These are phyloP conservation scores for Hemaris fuciformis DNA, from an alignment of 2,888 invertebrate genomes.

Conservation along the genomic window DNA sequence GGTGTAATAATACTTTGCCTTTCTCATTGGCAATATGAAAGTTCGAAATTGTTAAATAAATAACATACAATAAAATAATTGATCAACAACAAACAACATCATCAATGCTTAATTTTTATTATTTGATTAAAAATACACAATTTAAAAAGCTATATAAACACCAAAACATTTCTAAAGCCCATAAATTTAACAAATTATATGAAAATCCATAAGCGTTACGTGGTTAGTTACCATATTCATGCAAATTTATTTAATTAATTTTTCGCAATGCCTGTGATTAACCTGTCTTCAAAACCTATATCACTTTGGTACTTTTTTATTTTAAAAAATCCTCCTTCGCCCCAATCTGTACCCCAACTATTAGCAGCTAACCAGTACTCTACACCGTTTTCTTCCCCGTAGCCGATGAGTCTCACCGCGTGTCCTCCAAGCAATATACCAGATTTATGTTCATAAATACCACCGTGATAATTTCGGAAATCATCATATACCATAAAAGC, in stretches of 20 bases:
- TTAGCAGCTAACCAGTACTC: conserved; percentile 26
- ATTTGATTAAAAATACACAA: too few species aligned
- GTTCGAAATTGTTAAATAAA: too few species aligned
- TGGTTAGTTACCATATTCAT: not conserved
- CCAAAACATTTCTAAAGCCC: too few species aligned
- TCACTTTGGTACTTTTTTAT: not conserved
- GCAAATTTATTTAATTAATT: too few species aligned
- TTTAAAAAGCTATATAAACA: too few species aligned
- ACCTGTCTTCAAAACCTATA: not conserved
- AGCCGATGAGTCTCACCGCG: conserved; percentile 23
- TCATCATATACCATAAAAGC: not conserved
- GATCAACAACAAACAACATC: not conserved
- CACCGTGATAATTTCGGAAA: conserved; percentile 2
- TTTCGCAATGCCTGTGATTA: too few species aligned
- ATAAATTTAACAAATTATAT: too few species aligned
- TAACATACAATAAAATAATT: too few species aligned
- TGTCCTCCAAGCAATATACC: not conserved
- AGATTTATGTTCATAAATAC: not conserved
- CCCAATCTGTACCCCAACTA: conserved; percentile 16
- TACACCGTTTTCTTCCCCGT: conserved; percentile 19
- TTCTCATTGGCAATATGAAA: too few species aligned
- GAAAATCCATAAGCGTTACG: too few species aligned
- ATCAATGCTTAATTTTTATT: too few species aligned
- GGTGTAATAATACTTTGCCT: too few species aligned
- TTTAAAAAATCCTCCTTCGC: conserved; percentile 8